Percentiles rank a stretch among this genome's conserved stretches.
Evolutionary conservation across 1,140 invertebrate species (phyloP).

Genomic region (Melanaphis sacchari): DNA sequence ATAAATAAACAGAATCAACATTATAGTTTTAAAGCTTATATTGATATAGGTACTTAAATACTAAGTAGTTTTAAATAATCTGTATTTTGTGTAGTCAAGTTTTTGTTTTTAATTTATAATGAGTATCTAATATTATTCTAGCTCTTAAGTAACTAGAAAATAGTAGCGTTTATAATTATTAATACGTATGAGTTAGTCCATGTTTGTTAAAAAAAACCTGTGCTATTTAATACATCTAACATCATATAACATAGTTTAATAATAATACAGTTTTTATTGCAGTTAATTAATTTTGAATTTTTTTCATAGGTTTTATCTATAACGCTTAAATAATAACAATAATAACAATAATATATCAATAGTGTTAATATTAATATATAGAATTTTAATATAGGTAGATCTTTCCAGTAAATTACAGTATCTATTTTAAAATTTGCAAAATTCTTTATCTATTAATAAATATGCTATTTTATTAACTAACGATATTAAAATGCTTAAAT

Average conservation of each 20-base stretch:
- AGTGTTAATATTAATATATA: not conserved
- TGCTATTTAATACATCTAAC: not conserved
- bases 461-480: not conserved
- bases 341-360: constrained; percentile 1
- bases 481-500: not conserved
- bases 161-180: not conserved
- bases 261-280: not conserved
- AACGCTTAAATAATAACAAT: not conserved
- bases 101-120: constrained; percentile 25
- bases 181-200: not conserved
- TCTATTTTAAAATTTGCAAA: not conserved
- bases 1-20: not conserved
- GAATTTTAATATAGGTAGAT: not conserved
- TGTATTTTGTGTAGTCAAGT: constrained; percentile 49
- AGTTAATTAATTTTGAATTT: not conserved
- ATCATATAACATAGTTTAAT: not conserved
- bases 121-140: not conserved
- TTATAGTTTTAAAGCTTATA: not conserved
- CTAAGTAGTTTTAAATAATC: not conserved
- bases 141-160: not conserved
- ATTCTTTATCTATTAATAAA: not conserved
- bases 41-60: not conserved
- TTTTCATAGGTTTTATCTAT: not conserved
- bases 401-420: not conserved
- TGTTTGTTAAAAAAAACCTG: not conserved